Percentiles rank a stretch among this genome's conserved stretches.
Evolutionary conservation across 2,888 invertebrate genomes (phyloP).

Genomic region (Watsonalla cultraria): DNA sequence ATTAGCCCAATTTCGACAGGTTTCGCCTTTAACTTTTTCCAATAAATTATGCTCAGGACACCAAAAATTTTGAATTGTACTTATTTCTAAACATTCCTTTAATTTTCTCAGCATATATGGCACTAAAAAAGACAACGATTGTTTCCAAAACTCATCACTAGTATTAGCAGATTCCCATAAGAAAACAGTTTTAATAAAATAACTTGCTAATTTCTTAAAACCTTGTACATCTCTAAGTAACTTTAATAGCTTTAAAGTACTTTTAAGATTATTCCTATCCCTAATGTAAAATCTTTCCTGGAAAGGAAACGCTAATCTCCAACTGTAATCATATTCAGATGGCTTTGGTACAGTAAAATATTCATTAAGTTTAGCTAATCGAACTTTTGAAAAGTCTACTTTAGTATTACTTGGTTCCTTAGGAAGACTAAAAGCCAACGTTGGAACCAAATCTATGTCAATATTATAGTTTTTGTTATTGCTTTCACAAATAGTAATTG

Average conservation of each 20-base stretch:
- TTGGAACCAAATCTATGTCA: constrained; percentile 55
- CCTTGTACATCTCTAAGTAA: constrained; percentile 48
- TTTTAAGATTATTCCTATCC: constrained; percentile 48
- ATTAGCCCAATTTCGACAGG: constrained; percentile 46
- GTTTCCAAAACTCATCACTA: constrained; percentile 39
- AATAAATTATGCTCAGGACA: constrained; percentile 46
- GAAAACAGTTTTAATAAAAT: constrained; percentile 55
- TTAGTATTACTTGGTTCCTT: constrained; percentile 32
- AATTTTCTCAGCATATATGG: constrained; percentile 48
- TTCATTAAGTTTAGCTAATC: constrained; percentile 19
- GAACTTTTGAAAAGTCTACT: constrained; percentile 37
- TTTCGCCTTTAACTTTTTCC: constrained; percentile 39
- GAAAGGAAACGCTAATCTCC: constrained; percentile 54
- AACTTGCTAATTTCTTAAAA: constrained; percentile 51
- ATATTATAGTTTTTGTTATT: constrained; percentile 35
- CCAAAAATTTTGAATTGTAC: constrained; percentile 48
- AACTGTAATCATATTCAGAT: constrained; percentile 40
- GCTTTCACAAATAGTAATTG: constrained; percentile 37
- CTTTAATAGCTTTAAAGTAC: constrained; percentile 45
- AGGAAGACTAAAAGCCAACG: constrained; percentile 41
- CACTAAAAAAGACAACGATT: constrained; percentile 38
- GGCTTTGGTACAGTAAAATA: constrained; percentile 60
- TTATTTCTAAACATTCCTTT: constrained; percentile 29
- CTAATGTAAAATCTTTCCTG: constrained; percentile 45
- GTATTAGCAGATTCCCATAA: constrained; percentile 42